Conservation (phyloP, 2,113 vertebrate genomes). For the Craseonycteris thonglongyai region DNA sequence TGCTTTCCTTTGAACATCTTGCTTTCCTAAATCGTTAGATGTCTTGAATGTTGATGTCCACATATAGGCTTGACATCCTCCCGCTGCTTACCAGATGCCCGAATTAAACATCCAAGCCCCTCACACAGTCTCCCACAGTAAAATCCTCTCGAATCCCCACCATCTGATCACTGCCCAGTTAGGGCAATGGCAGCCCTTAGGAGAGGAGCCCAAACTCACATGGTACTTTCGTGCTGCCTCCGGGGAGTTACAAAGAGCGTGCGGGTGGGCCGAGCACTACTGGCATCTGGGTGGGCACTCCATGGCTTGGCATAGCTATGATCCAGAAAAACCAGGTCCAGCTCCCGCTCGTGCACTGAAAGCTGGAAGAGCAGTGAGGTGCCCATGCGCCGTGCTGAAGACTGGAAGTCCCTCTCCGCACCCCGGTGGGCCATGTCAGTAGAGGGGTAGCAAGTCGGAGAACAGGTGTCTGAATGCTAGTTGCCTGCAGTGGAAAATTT, state of each 20-base stretch:
- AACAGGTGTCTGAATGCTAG: conserved; percentile 17
- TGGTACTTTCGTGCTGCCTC: conserved; percentile 83
- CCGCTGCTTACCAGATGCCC: neutral
- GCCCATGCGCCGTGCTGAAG: conserved; percentile 91
- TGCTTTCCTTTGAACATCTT: neutral
- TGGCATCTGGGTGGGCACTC: conserved; percentile 96
- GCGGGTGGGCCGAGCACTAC: conserved; percentile 91
- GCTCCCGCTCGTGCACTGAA: conserved; percentile 91
- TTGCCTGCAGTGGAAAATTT: conserved; percentile 48
- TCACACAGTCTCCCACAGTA: neutral
- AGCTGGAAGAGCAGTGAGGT: conserved; percentile 94
- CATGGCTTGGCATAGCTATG: conserved; percentile 97
- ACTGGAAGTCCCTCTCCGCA: conserved; percentile 90
- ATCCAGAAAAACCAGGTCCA: conserved; percentile 94
- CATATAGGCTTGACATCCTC: neutral
- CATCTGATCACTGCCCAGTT: neutral
- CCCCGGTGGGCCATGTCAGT: conserved; percentile 84
- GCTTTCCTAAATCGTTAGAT: neutral
- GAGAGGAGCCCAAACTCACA: conserved; percentile 79
- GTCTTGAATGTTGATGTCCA: neutral
- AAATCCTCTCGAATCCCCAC: neutral
- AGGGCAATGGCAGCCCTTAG: neutral
- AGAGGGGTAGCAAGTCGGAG: neutral
- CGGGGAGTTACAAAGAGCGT: conserved; percentile 91
- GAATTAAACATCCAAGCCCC: neutral